Conservation (phyloP, 2,113 vertebrate genomes). For the Hoplias malabaricus region DNA sequence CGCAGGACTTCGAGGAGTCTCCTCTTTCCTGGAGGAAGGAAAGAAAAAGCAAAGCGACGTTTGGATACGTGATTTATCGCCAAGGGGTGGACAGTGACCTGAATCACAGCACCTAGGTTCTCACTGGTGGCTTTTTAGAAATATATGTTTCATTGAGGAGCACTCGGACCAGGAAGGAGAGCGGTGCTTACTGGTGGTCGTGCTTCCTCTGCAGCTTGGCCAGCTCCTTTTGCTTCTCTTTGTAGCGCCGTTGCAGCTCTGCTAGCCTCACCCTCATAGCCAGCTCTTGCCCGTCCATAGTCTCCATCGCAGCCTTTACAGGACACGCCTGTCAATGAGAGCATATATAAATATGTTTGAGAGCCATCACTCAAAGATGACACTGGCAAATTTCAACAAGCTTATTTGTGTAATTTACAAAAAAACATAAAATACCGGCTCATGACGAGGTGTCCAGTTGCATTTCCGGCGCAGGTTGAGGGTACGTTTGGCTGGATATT, state of each 20-base stretch:
- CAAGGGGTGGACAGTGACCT: background rate
- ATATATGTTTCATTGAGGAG: background rate
- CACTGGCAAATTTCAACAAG: background rate
- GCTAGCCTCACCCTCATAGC: slow-evolving; percentile 89
- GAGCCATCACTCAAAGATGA: background rate
- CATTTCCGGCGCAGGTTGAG: slow-evolving; percentile 87
- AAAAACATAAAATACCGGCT: slow-evolving; percentile 74
- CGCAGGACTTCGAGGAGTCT: slow-evolving; percentile 88
- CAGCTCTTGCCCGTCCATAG: slow-evolving; percentile 88
- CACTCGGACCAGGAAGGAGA: no score
- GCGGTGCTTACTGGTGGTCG: slow-evolving; percentile 82
- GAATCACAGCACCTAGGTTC: background rate
- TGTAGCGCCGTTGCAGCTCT: slow-evolving; percentile 89
- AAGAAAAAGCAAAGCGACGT: slow-evolving; percentile 35
- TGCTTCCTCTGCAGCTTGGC: slow-evolving; percentile 89
- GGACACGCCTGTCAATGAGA: slow-evolving; percentile 81
- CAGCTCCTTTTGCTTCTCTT: slow-evolving; percentile 94
- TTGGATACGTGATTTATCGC: background rate
- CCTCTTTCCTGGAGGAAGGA: slow-evolving; percentile 81
- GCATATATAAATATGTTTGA: background rate
- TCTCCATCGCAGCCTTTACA: slow-evolving; percentile 87
- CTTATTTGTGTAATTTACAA: background rate
- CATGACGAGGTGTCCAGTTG: slow-evolving; percentile 89
- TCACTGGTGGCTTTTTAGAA: background rate
- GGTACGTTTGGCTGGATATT: slow-evolving; percentile 71